Evolutionary conservation across 2,797 vertebrate species (phyloP).

Genomic region (Jordanella pulchra): DNA sequence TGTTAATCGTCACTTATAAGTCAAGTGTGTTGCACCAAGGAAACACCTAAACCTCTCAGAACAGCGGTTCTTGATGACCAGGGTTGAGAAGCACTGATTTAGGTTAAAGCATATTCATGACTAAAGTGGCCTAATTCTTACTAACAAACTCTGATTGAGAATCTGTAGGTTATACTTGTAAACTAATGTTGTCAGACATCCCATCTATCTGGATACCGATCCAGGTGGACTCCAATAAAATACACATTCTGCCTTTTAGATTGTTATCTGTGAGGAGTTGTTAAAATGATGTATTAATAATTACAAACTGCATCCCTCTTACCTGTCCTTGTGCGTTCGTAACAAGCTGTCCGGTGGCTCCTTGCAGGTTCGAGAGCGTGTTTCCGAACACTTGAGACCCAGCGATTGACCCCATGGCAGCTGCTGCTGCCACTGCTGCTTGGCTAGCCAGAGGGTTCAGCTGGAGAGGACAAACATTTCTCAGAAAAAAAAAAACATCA

Average conservation of each 20-base stretch:
- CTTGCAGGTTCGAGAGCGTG: conserved; percentile 93
- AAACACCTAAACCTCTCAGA: too few relatives aligned
- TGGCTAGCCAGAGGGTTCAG: conserved; percentile 96
- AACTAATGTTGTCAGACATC: neutral
- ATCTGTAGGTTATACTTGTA: neutral
- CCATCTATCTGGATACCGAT: too few relatives aligned
- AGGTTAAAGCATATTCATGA: too few relatives aligned
- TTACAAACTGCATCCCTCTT: conserved; percentile 60
- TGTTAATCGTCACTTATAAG: too few relatives aligned
- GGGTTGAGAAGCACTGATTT: too few relatives aligned
- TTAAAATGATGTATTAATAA: neutral
- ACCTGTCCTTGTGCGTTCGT: conserved; percentile 99
- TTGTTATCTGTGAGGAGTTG: too few relatives aligned
- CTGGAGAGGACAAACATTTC: conserved; percentile 74
- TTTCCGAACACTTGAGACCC: conserved; percentile 95
- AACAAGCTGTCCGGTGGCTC: conserved; percentile 96
- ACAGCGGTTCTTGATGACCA: too few relatives aligned
- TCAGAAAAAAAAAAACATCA: conserved; percentile 29
- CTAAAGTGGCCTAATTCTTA: too few relatives aligned
- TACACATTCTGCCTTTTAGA: too few relatives aligned
- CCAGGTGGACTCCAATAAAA: neutral
- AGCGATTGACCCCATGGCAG: conserved; percentile 93
- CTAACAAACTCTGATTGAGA: neutral
- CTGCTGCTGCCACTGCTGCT: conserved; percentile 89
- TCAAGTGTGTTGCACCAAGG: too few relatives aligned